Evolutionary conservation across 1,140 invertebrate species (phyloP), one percentile per base, ranked within the genome.

Genomic region (Microplitis demolitor): DNA sequence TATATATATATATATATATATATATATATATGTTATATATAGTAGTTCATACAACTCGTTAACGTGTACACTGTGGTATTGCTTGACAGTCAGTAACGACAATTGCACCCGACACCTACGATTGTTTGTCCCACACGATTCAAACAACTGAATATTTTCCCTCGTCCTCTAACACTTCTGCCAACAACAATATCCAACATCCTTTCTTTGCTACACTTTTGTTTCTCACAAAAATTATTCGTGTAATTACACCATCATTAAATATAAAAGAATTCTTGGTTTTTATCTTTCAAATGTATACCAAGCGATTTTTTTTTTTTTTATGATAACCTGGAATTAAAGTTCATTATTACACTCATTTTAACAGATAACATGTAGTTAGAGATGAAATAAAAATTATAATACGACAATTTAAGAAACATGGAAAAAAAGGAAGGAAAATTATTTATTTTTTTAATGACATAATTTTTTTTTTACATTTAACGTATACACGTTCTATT

Each of bases 81-180:
- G 24, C 58, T 54, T 54, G 51, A 16, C 51, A 54, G 8, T 60
- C 14, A 3, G 11, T 3, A 45, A 66, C 45, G 45, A 51, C 39
- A 66, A 66, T 66, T 66, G 45, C 63, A 24, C 6, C 45, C 63
- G 45, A 66, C 63, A 66, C 39, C 63, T 51, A 14, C 45, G 39
- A 66, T 66, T 66, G 39, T 66, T 39, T 60, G 16, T 14, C 9
- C 9, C 16, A 8, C 31, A 9, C 9, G 31, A 31, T 13, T 33
- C 9, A 60, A 13, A 60, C 16, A 60, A 33, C 16, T 13, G 31
- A 6, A 60, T 16, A 16, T 54, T 54, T 54, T 54, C 53, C 5
- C 13, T 16, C 53, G 4, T 54, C 9, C 16, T 0, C n/a, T 8
- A 11, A 50, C 4, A 13, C 51, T 16, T 53, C 53, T 54, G 5